Evolutionary conservation across 2,113 vertebrate genomes (phyloP).

Genomic region (Paedocypris sp.): DNA sequence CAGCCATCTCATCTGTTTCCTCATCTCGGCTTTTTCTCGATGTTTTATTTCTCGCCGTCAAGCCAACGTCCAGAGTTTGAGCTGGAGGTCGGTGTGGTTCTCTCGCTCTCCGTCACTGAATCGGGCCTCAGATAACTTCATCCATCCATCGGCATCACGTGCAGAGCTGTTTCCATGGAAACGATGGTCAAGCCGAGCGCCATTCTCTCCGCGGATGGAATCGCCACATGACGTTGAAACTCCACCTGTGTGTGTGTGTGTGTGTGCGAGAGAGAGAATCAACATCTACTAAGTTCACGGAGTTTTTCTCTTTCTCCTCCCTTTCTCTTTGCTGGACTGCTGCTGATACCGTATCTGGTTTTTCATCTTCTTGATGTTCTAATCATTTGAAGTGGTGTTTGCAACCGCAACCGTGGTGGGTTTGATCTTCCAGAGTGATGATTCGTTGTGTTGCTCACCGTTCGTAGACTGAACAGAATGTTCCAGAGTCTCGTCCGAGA

Average conservation of each 20-base stretch:
- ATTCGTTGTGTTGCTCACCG: too few species aligned
- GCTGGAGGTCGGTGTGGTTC: neutral
- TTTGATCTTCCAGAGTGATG: too few species aligned
- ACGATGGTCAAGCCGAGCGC: slow-evolving; percentile 39
- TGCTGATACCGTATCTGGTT: too few species aligned
- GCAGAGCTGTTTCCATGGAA: slow-evolving; percentile 46
- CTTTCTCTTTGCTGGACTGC: too few species aligned
- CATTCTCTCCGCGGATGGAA: slow-evolving; percentile 30
- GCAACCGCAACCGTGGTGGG: too few species aligned
- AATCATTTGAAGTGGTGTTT: too few species aligned
- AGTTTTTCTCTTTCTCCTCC: too few species aligned
- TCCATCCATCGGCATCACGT: slow-evolving; percentile 43
- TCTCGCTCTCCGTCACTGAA: too few species aligned
- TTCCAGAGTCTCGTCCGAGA: too few species aligned
- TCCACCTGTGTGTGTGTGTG: neutral
- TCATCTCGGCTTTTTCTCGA: neutral
- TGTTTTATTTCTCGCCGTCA: neutral
- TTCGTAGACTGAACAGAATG: too few species aligned
- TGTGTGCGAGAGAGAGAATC: neutral
- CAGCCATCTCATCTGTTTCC: neutral
- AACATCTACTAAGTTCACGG: too few species aligned
- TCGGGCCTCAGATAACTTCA: slow-evolving; percentile 40
- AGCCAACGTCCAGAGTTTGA: neutral
- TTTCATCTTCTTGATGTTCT: too few species aligned
- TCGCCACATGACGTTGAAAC: neutral